Evolutionary conservation across 2,113 vertebrate species (phyloP), one percentile per base, ranked within the genome.

Genomic region (Pomatostomus ruficeps): DNA sequence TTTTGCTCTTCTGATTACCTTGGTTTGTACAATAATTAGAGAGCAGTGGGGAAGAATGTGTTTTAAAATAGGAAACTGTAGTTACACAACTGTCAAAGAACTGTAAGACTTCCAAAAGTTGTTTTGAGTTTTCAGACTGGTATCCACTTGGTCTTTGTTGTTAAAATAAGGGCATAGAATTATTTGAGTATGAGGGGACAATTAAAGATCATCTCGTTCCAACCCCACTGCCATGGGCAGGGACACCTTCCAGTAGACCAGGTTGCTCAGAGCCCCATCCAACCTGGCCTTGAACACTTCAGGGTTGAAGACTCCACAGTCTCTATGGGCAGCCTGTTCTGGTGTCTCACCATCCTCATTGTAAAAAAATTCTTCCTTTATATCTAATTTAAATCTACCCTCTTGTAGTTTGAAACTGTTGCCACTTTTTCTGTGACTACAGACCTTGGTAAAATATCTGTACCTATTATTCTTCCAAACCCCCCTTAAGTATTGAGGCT

Each of bases 151-250:
- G 0, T 85, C 31, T 76, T 67, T 59, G 7, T 76, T 59, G 23
- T 75, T 92, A 66, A 93, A 91, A 63, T 70, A 62, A 62, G 18
- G 14, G 15, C 28, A 48, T 16, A 73, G 24, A 51, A 46, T 57
- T 11, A 8, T 61, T 71, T 61, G 46, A 12, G 11, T 52, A 33
- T 28, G 67, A 46, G 45, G 48, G 26, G 12, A 58, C 33, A 18
- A 46, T 42, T 76, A 67, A 68, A 72, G 33, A 31, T 58, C 9
- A 19, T 36, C 15, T 45, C 5, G 4, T 83, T 91, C 43, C 52
- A 48, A 1, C 5, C 5, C 5, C 20, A 10, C 36, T 80, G 40
- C 72, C 1, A 0, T 16, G 17, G 14, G 29, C 17, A n/a, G 62
- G 13, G 20, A 36, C 40, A 38, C 9, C 9, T 72, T 57, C 8